phyloP scores from a whole-genome alignment of 1,140 invertebrate species.

The Potamilus streckersoni region DNA sequence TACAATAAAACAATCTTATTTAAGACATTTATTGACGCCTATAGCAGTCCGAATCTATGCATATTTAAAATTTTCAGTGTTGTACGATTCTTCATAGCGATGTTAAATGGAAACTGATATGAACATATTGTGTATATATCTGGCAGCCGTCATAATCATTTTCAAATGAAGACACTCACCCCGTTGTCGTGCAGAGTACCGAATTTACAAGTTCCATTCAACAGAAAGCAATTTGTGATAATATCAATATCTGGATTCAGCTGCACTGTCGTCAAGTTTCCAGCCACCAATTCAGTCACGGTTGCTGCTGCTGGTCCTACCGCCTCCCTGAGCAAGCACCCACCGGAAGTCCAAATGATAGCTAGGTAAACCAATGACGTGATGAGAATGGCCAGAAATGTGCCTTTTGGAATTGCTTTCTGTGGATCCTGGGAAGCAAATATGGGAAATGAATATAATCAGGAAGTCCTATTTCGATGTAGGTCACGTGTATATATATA shows the following conservation, averaged over 20 bases:
- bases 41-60: too few relatives aligned
- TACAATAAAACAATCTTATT: too few relatives aligned
- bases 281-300: background rate
- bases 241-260: slow-evolving; percentile 14
- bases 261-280: slow-evolving; percentile 7
- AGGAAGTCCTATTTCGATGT: too few relatives aligned
- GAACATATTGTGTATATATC: too few relatives aligned
- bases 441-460: too few relatives aligned
- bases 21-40: too few relatives aligned
- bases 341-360: slow-evolving; percentile 83
- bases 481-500: too few relatives aligned
- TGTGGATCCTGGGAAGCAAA: slow-evolving; percentile 78
- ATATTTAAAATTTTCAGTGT: too few relatives aligned
- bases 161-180: slow-evolving; percentile 21
- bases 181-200: slow-evolving; percentile 81
- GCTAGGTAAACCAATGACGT: slow-evolving; percentile 86
- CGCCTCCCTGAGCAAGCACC: slow-evolving; percentile 80
- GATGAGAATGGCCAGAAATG: slow-evolving; percentile 86
- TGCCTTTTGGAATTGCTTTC: slow-evolving; percentile 77
- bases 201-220: slow-evolving; percentile 73
- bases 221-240: slow-evolving; percentile 26
- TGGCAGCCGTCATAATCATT: too few relatives aligned
- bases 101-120: too few relatives aligned
- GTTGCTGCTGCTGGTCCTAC: slow-evolving; percentile 72
- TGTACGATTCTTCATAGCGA: too few relatives aligned